phyloP scores from a whole-genome alignment of 2,888 invertebrate species.

The Baccha elongata region DNA sequence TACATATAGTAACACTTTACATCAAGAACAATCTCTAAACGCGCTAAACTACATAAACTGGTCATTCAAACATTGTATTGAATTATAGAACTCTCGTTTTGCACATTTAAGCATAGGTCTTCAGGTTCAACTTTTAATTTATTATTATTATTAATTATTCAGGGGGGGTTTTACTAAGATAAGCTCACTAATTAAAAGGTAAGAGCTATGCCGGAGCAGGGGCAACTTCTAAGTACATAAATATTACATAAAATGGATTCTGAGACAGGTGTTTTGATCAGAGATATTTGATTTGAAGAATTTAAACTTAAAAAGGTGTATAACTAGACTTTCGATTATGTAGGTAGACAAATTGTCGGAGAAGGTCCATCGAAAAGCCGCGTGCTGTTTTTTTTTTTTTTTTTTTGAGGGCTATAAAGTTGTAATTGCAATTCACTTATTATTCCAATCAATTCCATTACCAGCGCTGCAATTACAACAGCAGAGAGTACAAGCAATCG shows the following conservation, averaged over 20 bases:
- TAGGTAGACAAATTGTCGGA: conserved; percentile 7
- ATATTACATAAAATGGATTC: conserved; percentile 14
- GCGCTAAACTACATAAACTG: not conserved
- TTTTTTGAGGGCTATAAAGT: conserved; percentile 58
- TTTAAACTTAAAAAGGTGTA: conserved; percentile 6
- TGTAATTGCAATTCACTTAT: conserved; percentile 66
- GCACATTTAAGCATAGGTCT: conserved; percentile 51
- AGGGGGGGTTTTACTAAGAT: conserved; percentile 37
- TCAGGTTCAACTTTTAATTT: conserved; percentile 33
- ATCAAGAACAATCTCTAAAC: conserved; percentile 42
- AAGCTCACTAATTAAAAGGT: conserved; percentile 53
- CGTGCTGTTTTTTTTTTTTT: too few species aligned
- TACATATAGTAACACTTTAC: conserved; percentile 35
- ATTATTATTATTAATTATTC: not conserved
- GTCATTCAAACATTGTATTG: not conserved
- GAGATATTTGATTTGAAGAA: conserved; percentile 32
- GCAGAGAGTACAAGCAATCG: conserved; percentile 50
- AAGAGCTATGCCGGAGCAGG: conserved; percentile 21
- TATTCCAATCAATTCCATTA: conserved; percentile 70
- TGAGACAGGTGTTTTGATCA: conserved; percentile 66
- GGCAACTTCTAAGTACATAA: conserved; percentile 12
- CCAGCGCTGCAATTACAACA: conserved; percentile 58
- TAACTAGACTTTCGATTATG: not conserved
- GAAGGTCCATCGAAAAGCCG: conserved; percentile 30
- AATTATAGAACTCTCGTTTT: conserved; percentile 23